A percentile compares a stretch with the other conserved stretches of the same genome.
phyloP scores from a whole-genome alignment of 2,888 invertebrate species.

The Ypsolopha scabrella region DNA sequence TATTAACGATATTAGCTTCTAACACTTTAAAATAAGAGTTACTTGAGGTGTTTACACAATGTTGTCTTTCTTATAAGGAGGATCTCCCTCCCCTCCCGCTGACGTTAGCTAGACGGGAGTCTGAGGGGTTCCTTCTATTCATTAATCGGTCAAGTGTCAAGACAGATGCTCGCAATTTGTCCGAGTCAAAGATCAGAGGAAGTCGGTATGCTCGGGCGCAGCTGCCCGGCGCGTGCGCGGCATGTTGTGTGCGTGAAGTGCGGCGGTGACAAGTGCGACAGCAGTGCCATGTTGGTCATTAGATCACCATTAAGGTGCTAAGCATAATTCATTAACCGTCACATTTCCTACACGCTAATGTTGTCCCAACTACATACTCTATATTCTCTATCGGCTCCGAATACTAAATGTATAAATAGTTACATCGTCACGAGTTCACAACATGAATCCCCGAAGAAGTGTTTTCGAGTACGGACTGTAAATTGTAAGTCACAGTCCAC shows the following conservation, averaged over 20 bases:
- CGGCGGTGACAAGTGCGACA: background rate
- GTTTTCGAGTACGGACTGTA: too few species aligned
- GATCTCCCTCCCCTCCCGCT: constrained; percentile 19
- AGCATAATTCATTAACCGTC: too few species aligned
- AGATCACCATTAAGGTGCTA: background rate
- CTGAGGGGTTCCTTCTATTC: background rate
- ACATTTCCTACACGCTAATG: too few species aligned
- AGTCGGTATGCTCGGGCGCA: constrained; percentile 23
- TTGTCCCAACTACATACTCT: background rate
- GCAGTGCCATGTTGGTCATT: background rate
- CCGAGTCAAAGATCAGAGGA: constrained; percentile 68
- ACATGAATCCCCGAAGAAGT: too few species aligned
- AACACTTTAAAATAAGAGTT: constrained; percentile 6
- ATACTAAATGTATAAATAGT: background rate
- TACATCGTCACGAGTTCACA: too few species aligned
- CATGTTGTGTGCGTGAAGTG: background rate
- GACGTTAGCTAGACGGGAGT: constrained; percentile 26
- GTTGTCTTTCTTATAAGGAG: constrained; percentile 15
- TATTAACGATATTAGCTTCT: constrained; percentile 37
- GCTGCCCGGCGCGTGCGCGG: constrained; percentile 25
- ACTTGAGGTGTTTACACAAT: constrained; percentile 19
- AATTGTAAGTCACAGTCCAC: too few species aligned
- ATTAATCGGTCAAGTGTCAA: constrained; percentile 1
- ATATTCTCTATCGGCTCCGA: background rate
- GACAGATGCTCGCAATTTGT: constrained; percentile 62